Evolutionary conservation across 2,113 vertebrate species (phyloP).

Genomic region (Gobius niger): DNA sequence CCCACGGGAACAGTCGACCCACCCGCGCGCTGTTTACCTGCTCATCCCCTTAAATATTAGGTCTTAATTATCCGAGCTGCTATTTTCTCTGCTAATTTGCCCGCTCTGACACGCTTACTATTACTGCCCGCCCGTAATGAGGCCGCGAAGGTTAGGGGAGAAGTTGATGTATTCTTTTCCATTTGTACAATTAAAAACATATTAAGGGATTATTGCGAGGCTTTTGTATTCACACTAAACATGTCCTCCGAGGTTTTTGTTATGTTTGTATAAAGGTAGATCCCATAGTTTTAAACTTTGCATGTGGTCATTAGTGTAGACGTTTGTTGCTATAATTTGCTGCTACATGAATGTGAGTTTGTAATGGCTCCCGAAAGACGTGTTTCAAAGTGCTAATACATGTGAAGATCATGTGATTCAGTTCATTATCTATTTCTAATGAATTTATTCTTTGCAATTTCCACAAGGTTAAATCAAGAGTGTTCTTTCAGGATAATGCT

Average conservation of each 20-base stretch:
- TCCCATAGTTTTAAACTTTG: background rate
- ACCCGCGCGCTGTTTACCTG: conserved; percentile 61
- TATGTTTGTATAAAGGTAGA: background rate
- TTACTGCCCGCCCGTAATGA: background rate
- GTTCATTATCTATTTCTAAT: no score
- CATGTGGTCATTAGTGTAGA: background rate
- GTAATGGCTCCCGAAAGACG: background rate
- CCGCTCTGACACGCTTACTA: background rate
- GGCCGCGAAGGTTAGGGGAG: background rate
- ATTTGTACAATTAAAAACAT: conserved; percentile 2
- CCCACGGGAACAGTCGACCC: conserved; percentile 43
- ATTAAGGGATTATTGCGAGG: background rate
- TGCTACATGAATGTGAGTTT: background rate
- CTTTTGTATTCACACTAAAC: background rate
- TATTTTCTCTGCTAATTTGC: conserved; percentile 25
- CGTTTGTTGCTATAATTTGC: background rate
- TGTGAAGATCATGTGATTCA: no score
- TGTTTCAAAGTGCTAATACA: no score
- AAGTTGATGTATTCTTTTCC: conserved; percentile 1
- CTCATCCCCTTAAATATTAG: conserved; percentile 42
- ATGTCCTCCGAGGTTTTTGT: background rate
- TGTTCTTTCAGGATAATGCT: no score
- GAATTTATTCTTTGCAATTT: no score
- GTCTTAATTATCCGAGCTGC: conserved; percentile 45
- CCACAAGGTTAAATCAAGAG: no score